phyloP scores from a whole-genome alignment of 2,797 vertebrate genomes.

The Tolypeutes matacus region DNA sequence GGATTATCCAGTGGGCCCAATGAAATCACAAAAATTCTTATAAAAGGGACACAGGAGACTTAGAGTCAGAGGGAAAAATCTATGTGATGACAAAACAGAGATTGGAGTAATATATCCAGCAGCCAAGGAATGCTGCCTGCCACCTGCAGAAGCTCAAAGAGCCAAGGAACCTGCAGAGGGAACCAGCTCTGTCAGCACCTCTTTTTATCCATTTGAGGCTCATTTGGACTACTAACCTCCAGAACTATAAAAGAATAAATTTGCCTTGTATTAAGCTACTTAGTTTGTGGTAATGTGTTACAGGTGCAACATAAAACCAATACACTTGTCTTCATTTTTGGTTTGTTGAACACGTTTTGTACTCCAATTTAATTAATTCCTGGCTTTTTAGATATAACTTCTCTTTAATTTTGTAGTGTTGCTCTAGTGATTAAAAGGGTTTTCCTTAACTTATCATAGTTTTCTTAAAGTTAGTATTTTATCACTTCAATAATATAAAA shows the following conservation, averaged over 20 bases:
- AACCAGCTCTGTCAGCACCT: background rate
- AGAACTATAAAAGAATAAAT: background rate
- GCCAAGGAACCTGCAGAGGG: background rate
- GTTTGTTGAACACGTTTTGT: background rate
- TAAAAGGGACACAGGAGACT: background rate
- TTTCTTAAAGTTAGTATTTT: background rate
- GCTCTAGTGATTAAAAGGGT: background rate
- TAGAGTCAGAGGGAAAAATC: background rate
- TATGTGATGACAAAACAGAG: background rate
- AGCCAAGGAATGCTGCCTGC: background rate
- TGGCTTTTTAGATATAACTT: background rate
- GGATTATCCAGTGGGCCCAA: too few species aligned
- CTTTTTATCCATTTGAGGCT: background rate
- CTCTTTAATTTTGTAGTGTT: background rate
- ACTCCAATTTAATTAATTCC: background rate
- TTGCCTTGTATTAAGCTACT: background rate
- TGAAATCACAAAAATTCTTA: background rate
- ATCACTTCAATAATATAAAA: background rate
- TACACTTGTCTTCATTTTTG: background rate
- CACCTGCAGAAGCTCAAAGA: background rate
- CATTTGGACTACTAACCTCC: too few species aligned
- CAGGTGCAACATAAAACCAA: background rate
- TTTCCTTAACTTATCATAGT: background rate
- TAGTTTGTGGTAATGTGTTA: background rate
- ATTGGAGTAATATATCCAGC: fast-evolving